Conservation (phyloP, 2,888 invertebrate genomes). For the Tryphoninae sp. region DNA sequence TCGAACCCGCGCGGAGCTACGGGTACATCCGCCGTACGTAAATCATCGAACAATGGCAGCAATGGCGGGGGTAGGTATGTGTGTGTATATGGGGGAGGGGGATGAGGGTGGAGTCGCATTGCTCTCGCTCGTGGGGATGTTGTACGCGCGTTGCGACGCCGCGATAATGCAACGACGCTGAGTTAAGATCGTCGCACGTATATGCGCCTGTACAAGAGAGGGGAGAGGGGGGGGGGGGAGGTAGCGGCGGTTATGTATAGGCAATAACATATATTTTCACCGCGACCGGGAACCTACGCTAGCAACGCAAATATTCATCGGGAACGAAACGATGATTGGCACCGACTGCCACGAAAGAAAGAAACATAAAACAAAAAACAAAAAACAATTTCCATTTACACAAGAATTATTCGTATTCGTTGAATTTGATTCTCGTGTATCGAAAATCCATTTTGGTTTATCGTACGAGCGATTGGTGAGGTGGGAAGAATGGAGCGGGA, state of each 20-base stretch:
- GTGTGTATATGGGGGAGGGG: no score
- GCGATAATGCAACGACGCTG: constrained; percentile 56
- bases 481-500: neutral
- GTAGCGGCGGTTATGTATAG: neutral
- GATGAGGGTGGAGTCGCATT: constrained; percentile 34
- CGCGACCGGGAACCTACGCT: neutral
- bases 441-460: no score
- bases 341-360: neutral
- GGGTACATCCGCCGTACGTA: constrained; percentile 68
- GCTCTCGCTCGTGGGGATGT: constrained; percentile 31
- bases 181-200: constrained; percentile 52
- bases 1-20: constrained; percentile 46
- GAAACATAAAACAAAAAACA: no score
- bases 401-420: no score
- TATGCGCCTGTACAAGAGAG: neutral
- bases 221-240: neutral
- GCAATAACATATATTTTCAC: constrained; percentile 30
- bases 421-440: no score
- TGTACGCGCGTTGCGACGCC: constrained; percentile 54
- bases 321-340: constrained; percentile 7
- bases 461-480: no score
- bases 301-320: neutral
- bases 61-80: constrained; percentile 50
- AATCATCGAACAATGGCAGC: constrained; percentile 70
- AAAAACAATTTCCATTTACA: no score